Evolutionary conservation across 2,113 vertebrate genomes (phyloP), one percentile per base, ranked within the genome.

Genomic region (Hippoglossus stenolepis): DNA sequence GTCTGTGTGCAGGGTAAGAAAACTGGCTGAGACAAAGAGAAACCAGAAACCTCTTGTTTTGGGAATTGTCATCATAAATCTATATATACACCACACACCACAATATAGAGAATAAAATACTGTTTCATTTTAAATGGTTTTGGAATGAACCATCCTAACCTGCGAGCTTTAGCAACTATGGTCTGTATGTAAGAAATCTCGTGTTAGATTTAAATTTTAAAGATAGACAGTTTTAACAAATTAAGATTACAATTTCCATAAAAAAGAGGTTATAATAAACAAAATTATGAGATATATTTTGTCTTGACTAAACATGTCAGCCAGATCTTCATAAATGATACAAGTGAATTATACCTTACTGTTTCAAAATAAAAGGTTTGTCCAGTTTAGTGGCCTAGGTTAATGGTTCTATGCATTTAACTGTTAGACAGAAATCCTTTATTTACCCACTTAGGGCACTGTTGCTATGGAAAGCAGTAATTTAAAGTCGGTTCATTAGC

Each of bases 1-100:
- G 98, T 99, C 97, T 0, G 98, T 99, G 75, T 99, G 97, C 93
- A 96, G 97, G 96, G 98, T 99, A 92, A 85, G 96, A 73, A 9
- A 54, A 17, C 23, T 12, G 20, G 61, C 31, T 31, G 31, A 31
- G 28, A 7, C 17, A 15, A 28, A 9, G 26, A 28, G 24, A 53
- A 64, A 31, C 57, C 35, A 10, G 1, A 59, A 26, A 59, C 17
- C 14, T 70, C 4, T 6, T 20, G 15, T 43, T 68, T 51, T 51
- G 13, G n/a, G 5, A 20, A 43, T 53, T 21, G 23, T 6, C n/a
- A 54, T 60, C 1, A 57, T 31, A 35, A 47, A 59, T 65, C 9
- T 56, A 35, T 21, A 17, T 3, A 40, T 38, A 76, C 18, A 23
- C 11, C n/a, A 51, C 3, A 76, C 18, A 23, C 11, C n/a, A 51